These are phyloP conservation scores for Burhinus bistriatus DNA, from an alignment of 2,113 vertebrate species.

Conservation along the genomic window DNA sequence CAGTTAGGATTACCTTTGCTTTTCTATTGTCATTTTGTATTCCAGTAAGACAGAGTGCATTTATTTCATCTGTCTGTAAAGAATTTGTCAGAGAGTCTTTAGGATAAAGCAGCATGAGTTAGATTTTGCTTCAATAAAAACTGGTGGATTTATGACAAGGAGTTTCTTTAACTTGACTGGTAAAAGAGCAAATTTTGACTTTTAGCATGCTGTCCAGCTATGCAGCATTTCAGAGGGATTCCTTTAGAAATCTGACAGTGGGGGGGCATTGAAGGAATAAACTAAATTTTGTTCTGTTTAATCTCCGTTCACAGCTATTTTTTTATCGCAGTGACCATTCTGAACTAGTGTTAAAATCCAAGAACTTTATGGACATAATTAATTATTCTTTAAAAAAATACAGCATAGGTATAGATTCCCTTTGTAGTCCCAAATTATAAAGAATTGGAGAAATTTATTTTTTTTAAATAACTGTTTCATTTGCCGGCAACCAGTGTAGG, in stretches of 20 bases:
- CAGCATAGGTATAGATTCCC: not conserved
- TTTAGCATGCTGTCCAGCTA: not conserved
- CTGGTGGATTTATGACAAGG: not conserved
- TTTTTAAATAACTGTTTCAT: not conserved
- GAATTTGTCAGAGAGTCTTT: not conserved
- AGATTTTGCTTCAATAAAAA: not conserved
- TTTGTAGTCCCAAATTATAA: not conserved
- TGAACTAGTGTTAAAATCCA: not conserved
- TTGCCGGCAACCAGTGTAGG: rapidly evolving
- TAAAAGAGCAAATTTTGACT: not conserved
- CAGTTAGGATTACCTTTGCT: not conserved
- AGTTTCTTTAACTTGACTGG: not conserved
- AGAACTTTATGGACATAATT: not conserved
- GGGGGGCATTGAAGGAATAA: not conserved
- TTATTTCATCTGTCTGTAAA: not conserved
- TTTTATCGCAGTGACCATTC: not conserved
- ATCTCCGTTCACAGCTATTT: not conserved
- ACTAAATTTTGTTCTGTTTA: not conserved
- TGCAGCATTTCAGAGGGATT: not conserved
- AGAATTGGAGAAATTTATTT: not conserved
- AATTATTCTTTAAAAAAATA: not conserved
- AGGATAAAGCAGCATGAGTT: not conserved
- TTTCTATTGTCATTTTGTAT: not conserved
- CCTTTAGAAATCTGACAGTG: not conserved
- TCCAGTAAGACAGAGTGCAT: not conserved